phyloP scores from a whole-genome alignment of 2,888 invertebrate genomes.

The Apamea anceps region DNA sequence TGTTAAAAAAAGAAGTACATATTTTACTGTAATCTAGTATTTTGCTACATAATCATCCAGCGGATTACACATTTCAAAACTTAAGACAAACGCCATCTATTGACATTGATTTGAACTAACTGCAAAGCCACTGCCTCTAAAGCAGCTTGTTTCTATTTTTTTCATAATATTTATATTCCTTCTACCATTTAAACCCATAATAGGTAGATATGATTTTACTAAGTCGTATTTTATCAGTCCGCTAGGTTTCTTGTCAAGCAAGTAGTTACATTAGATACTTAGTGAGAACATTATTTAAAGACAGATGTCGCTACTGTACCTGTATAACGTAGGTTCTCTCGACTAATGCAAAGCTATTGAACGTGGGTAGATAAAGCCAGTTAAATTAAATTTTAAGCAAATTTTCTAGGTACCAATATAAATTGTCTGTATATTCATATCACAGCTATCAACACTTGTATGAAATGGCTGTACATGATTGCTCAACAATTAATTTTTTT shows the following conservation, averaged over 20 bases:
- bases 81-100: constrained; percentile 44
- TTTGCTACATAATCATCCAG: background rate
- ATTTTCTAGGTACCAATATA: background rate
- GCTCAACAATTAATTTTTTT: background rate
- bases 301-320: constrained; percentile 42
- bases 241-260: background rate
- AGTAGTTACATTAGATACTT: background rate
- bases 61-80: background rate
- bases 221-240: background rate
- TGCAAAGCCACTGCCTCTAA: background rate
- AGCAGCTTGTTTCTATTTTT: background rate
- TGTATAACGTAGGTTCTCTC: background rate
- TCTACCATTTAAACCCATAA: background rate
- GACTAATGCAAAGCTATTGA: background rate
- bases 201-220: background rate
- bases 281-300: background rate
- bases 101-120: background rate
- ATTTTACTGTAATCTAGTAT: background rate
- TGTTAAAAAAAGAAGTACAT: background rate
- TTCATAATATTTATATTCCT: no score
- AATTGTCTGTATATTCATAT: background rate
- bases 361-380: background rate
- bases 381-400: background rate
- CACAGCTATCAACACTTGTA: background rate
- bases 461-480: background rate